A percentile compares a stretch with the other conserved stretches of the same genome.
Evolutionary conservation across 1,140 invertebrate species (phyloP).

Genomic region (Thalassaphorura encarpata): DNA sequence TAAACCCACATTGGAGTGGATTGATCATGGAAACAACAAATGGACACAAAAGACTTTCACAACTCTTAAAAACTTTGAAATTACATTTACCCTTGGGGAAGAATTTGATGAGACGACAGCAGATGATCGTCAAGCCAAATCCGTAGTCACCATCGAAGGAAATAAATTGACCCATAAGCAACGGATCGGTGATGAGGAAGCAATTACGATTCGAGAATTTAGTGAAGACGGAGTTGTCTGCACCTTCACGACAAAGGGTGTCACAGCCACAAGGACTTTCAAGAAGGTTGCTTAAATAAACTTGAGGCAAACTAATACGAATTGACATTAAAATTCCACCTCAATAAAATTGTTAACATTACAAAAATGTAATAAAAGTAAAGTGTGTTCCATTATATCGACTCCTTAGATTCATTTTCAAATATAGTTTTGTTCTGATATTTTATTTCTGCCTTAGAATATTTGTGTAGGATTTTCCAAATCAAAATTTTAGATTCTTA

Average conservation of each 20-base stretch:
- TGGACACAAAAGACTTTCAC: constrained; percentile 47
- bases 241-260: constrained; percentile 5
- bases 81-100: constrained; percentile 62
- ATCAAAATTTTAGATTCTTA: no score
- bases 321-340: no score
- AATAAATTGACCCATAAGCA: constrained; percentile 18
- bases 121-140: constrained; percentile 12
- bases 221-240: constrained; percentile 13
- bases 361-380: no score
- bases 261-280: constrained; percentile 5
- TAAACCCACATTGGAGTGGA: not conserved
- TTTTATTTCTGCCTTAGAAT: no score
- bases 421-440: no score
- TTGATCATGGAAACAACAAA: not conserved
- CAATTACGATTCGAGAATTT: constrained; percentile 20
- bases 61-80: constrained; percentile 63
- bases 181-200: not conserved
- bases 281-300: no score
- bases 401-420: no score
- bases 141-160: constrained; percentile 17
- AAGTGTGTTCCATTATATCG: no score
- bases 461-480: no score
- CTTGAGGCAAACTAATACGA: no score
- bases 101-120: constrained; percentile 62
- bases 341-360: no score